phyloP scores from a whole-genome alignment of 2,888 invertebrate species.

The Micoletzkya japonica region DNA sequence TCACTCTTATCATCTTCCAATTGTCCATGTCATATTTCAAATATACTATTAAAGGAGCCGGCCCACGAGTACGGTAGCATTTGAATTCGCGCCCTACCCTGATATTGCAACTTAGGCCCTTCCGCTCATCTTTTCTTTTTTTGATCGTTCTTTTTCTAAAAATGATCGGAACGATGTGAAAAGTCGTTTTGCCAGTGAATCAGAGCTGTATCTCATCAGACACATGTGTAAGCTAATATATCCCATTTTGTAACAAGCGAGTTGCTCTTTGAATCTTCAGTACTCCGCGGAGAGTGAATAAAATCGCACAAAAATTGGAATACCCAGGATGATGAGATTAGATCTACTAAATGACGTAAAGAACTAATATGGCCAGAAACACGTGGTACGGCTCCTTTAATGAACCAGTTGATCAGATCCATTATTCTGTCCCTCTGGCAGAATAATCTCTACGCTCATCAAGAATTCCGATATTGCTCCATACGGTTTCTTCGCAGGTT shows the following conservation, averaged over 20 bases:
- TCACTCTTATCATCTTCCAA: not conserved
- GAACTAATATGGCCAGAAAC: no score
- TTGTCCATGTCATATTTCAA: not conserved
- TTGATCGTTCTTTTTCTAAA: no score
- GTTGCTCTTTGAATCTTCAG: not conserved
- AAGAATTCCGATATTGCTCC: constrained; percentile 25
- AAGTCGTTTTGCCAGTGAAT: no score
- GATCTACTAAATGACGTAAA: no score
- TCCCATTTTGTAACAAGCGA: not conserved
- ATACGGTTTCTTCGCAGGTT: constrained; percentile 18
- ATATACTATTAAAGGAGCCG: not conserved
- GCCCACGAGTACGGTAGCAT: not conserved
- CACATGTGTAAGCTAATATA: no score
- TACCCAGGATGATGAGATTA: not conserved
- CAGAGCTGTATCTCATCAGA: no score
- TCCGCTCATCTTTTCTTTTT: no score
- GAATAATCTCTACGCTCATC: constrained; percentile 7
- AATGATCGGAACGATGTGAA: no score
- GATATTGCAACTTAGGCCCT: no score
- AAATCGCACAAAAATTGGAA: not conserved
- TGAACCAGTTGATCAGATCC: constrained; percentile 14
- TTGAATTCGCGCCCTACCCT: no score
- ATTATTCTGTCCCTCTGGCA: constrained; percentile 9
- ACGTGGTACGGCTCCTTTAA: no score
- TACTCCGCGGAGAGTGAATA: not conserved